phyloP scores from a whole-genome alignment of 2,797 vertebrate species.

The Falco rusticolus region DNA sequence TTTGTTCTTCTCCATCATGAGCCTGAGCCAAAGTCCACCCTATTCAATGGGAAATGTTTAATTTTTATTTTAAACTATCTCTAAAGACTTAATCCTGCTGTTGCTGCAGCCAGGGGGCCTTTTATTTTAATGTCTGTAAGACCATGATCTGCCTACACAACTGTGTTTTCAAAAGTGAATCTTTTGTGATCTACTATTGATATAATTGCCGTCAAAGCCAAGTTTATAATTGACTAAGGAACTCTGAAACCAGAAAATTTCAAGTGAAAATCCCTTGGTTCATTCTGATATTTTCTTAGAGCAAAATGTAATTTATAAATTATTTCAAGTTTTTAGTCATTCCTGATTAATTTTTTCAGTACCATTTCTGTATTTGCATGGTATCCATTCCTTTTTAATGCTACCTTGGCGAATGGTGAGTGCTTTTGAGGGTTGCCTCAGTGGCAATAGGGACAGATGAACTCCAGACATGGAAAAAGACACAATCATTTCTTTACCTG shows the following conservation, averaged over 20 bases:
- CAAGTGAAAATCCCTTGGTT: not conserved
- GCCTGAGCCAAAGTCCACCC: not conserved
- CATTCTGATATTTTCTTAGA: not conserved
- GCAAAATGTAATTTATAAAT: not conserved
- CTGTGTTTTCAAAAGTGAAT: not conserved
- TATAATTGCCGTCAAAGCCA: not conserved
- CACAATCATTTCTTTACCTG: not conserved
- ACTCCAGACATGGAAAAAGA: not conserved
- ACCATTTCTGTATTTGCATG: not conserved
- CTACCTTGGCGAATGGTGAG: not conserved
- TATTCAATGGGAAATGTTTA: not conserved
- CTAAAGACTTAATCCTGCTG: not conserved
- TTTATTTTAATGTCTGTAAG: not conserved
- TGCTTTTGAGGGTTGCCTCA: not conserved
- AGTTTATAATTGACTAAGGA: not conserved
- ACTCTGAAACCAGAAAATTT: not conserved
- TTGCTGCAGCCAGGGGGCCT: not conserved
- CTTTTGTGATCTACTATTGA: not conserved
- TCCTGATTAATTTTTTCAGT: not conserved
- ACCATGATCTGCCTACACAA: not conserved
- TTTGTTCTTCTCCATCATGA: not conserved
- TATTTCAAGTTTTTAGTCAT: not conserved
- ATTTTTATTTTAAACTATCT: not conserved
- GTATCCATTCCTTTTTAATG: not conserved
- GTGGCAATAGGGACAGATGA: not conserved